These are phyloP conservation scores for Sphaerodactylus townsendi DNA, from an alignment of 2,113 vertebrate species.

Conservation along the genomic window DNA sequence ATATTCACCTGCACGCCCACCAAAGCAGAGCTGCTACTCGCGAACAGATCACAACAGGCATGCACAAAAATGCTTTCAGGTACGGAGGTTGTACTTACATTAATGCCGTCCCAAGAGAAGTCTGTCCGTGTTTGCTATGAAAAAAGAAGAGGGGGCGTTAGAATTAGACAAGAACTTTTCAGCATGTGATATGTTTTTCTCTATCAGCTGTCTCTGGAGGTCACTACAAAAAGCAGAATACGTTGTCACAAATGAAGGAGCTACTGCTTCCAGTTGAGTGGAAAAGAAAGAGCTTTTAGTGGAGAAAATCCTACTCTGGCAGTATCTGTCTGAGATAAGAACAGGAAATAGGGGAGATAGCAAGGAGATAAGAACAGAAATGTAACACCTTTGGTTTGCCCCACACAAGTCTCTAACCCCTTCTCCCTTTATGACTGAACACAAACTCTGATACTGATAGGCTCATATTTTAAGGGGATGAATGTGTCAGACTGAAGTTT, in stretches of 20 bases:
- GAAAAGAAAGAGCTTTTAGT: background rate
- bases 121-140: slow-evolving; percentile 95
- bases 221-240: background rate
- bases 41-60: background rate
- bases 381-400: background rate
- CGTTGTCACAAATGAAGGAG: background rate
- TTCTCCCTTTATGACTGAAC: background rate
- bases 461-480: background rate
- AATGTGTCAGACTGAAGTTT: background rate
- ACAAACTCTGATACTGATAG: background rate
- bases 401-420: background rate
- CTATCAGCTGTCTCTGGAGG: background rate
- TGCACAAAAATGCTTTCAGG: background rate
- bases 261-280: background rate
- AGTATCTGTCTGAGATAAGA: accelerated
- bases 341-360: background rate
- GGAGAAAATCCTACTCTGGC: background rate
- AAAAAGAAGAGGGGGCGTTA: slow-evolving; percentile 54
- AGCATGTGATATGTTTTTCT: background rate
- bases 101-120: slow-evolving; percentile 99
- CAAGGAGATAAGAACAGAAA: background rate
- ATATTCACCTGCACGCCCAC: background rate
- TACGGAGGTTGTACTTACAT: slow-evolving; percentile 83
- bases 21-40: background rate
- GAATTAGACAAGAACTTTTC: background rate